Percentiles rank a stretch among this genome's conserved stretches.
Conservation (phyloP, 2,888 invertebrate genomes). For the Notocelia uddmanniana region DNA sequence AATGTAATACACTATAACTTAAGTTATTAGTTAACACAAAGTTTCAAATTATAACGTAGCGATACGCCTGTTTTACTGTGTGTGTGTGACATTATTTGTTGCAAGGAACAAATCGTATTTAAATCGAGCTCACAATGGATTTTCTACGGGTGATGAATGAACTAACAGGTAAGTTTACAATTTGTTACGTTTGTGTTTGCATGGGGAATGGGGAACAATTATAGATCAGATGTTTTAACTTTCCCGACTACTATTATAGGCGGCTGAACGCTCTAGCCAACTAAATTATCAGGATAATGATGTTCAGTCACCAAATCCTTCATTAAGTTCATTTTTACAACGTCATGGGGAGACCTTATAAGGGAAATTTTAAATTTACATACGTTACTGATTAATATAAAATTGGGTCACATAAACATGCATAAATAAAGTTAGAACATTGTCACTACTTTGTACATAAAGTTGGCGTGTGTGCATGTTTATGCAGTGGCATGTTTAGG, state of each 20-base stretch:
- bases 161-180: conserved; percentile 22
- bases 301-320: too few relatives aligned
- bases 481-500: conserved; percentile 5
- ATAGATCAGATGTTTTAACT: too few relatives aligned
- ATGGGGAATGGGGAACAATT: too few relatives aligned
- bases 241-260: too few relatives aligned
- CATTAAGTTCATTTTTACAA: too few relatives aligned
- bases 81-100: not conserved
- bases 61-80: not conserved
- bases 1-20: not conserved
- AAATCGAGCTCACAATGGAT: not conserved
- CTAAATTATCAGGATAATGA: too few relatives aligned
- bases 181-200: not conserved
- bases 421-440: not conserved
- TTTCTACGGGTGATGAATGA: conserved; percentile 6
- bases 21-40: not conserved
- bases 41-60: not conserved
- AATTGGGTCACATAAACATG: too few relatives aligned
- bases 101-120: not conserved
- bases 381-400: too few relatives aligned
- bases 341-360: too few relatives aligned
- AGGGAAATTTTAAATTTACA: too few relatives aligned
- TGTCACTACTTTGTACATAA: not conserved
- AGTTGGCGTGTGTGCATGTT: conserved; percentile 8
- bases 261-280: too few relatives aligned